Conservation (phyloP, 1,140 invertebrate species). For the Phymorhynchus buccinoides region DNA sequence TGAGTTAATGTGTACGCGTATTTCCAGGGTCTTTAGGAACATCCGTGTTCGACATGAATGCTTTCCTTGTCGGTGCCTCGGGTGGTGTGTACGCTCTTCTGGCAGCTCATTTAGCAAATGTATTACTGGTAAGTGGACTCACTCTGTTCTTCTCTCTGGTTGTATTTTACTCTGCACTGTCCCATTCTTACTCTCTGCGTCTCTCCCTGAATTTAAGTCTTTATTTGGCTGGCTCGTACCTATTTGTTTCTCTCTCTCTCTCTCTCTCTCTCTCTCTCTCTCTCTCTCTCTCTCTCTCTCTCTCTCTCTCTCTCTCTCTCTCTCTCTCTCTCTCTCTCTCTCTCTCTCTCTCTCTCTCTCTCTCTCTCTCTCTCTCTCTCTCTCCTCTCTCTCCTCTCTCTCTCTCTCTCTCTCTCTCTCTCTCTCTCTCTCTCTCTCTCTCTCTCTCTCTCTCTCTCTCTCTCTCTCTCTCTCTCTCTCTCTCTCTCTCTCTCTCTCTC, state of each 20-base stretch:
- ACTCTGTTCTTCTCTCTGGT: too few species aligned
- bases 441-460: too few species aligned
- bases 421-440: too few species aligned
- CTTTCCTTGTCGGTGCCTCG: conserved; percentile 93
- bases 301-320: not conserved
- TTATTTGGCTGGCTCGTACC: too few species aligned
- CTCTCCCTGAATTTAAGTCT: too few species aligned
- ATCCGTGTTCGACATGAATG: conserved; percentile 94
- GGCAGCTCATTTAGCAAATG: conserved; percentile 94
- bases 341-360: conserved; percentile 24
- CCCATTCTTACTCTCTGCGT: too few species aligned
- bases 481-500: too few species aligned
- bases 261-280: not conserved
- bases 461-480: too few species aligned
- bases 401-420: too few species aligned
- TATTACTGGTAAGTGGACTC: conserved; percentile 80
- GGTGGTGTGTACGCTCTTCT: conserved; percentile 89
- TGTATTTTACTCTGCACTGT: too few species aligned
- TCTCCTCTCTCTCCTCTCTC: too few species aligned
- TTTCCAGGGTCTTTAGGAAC: conserved; percentile 87
- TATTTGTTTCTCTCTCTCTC: not conserved
- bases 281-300: not conserved
- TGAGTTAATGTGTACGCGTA: not conserved
- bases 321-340: not conserved
- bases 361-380: not conserved